These are phyloP conservation scores for Daptonema setosum DNA, from an alignment of 2,888 invertebrate genomes.

Conservation along the genomic window DNA sequence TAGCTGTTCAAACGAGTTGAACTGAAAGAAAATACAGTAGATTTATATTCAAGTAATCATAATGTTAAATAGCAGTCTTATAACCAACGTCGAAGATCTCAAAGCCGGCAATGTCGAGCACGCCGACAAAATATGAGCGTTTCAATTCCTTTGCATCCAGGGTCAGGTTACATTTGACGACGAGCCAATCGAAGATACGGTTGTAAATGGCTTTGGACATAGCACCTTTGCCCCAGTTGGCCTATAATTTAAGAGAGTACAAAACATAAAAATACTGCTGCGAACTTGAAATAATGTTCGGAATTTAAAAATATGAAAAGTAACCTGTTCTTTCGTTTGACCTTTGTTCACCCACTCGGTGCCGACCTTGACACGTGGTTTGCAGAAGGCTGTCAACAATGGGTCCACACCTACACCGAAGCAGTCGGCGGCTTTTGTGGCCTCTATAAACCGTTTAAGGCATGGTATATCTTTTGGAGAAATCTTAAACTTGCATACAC, in stretches of 20 bases:
- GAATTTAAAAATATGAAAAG: not conserved
- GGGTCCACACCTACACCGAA: not conserved
- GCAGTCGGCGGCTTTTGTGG: not conserved
- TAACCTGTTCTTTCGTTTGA: conserved; percentile 33
- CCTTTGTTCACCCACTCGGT: conserved; percentile 35
- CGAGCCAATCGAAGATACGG: conserved; percentile 29
- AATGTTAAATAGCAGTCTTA: no score
- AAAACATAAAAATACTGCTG: not conserved
- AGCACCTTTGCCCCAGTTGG: conserved; percentile 28
- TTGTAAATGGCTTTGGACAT: conserved; percentile 32
- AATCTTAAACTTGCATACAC: no score
- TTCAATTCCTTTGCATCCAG: conserved; percentile 30
- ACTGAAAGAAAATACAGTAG: conserved; percentile 50
- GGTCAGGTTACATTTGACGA: conserved; percentile 29
- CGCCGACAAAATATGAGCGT: conserved; percentile 34
- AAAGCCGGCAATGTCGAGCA: conserved; percentile 99
- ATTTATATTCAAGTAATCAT: no score
- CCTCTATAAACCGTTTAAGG: no score
- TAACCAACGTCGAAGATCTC: conserved; percentile 72
- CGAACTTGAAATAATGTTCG: not conserved
- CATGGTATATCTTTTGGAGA: no score
- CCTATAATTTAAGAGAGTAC: not conserved
- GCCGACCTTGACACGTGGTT: conserved; percentile 35
- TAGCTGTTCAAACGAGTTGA: conserved; percentile 91
- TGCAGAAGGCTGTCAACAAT: not conserved